Evolutionary conservation across 2,888 invertebrate genomes (phyloP).

Genomic region (Operophtera brumata): DNA sequence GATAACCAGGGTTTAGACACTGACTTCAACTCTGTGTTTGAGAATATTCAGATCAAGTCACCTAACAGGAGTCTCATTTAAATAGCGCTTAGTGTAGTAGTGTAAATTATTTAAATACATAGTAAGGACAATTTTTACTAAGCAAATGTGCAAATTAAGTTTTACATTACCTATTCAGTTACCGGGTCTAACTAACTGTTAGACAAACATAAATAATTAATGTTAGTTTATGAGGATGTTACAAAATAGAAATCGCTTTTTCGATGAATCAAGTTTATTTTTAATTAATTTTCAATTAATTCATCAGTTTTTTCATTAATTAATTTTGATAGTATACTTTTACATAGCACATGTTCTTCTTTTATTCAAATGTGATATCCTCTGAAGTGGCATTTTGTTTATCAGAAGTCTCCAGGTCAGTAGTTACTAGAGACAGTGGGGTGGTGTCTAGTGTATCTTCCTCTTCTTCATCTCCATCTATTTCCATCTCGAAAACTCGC

Average conservation of each 20-base stretch:
- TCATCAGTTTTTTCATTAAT: background rate
- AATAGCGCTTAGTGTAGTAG: conserved; percentile 1
- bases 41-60: conserved; percentile 81
- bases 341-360: too few relatives aligned
- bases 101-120: conserved; percentile 27
- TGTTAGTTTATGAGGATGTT: conserved; percentile 4
- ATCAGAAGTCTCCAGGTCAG: conserved; percentile 52
- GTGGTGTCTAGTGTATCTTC: conserved; percentile 80
- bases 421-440: conserved; percentile 59
- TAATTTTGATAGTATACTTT: background rate
- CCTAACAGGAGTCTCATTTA: conserved; percentile 67
- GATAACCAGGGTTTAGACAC: conserved; percentile 82
- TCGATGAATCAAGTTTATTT: background rate
- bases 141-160: too few relatives aligned
- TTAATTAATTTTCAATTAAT: background rate
- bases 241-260: background rate
- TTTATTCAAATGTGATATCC: conserved; percentile 40
- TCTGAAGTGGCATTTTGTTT: conserved; percentile 44
- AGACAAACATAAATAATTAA: background rate
- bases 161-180: background rate
- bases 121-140: background rate
- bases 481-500: conserved; percentile 94
- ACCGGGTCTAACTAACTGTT: background rate
- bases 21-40: conserved; percentile 82
- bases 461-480: conserved; percentile 94